Evolutionary conservation across 1,140 invertebrate species (phyloP).

Genomic region (Scylla paramamosain): DNA sequence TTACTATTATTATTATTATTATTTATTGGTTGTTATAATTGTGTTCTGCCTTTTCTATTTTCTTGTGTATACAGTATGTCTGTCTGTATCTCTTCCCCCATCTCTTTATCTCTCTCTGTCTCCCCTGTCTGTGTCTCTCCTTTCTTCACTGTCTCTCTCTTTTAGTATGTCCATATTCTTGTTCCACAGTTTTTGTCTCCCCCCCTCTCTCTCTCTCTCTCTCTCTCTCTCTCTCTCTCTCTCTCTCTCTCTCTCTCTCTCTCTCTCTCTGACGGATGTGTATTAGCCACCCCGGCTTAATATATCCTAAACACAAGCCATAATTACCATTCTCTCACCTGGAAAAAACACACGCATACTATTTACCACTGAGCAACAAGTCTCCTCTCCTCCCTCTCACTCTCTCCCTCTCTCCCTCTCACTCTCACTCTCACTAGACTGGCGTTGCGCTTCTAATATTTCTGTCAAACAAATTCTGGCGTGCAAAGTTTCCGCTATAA

Average conservation of each 20-base stretch:
- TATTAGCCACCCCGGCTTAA: background rate
- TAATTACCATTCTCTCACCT: slow-evolving; percentile 22
- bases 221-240: too few species aligned
- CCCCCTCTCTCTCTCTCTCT: too few species aligned
- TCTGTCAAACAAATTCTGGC: background rate
- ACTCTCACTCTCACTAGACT: background rate
- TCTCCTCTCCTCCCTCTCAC: background rate
- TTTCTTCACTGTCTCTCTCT: too few species aligned
- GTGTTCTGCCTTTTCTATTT: too few species aligned
- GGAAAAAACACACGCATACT: background rate
- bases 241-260: background rate
- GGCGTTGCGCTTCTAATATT: background rate
- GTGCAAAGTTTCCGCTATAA: background rate
- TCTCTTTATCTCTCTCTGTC: too few species aligned
- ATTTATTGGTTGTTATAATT: too few species aligned
- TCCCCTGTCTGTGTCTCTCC: too few species aligned
- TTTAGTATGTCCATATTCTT: too few species aligned
- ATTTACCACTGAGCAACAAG: background rate
- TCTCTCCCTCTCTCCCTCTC: background rate
- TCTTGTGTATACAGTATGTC: too few species aligned
- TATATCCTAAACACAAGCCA: background rate
- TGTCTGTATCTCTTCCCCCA: too few species aligned
- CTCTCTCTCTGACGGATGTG: background rate
- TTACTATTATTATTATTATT: background rate
- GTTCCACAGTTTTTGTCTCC: too few species aligned